phyloP scores from a whole-genome alignment of 2,888 invertebrate species.

The Endotricha flammealis region DNA sequence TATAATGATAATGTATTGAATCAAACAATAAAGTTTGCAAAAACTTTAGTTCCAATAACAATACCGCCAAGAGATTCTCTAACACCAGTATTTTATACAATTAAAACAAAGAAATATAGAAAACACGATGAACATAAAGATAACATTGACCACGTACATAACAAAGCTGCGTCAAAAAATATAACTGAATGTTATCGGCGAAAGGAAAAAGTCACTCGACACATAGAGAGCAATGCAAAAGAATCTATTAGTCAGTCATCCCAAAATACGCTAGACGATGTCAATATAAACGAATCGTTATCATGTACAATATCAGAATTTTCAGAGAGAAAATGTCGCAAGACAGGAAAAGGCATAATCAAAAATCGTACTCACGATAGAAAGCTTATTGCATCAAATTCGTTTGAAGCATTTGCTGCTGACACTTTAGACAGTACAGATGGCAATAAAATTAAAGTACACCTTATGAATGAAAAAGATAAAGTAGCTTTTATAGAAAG shows the following conservation, averaged over 20 bases:
- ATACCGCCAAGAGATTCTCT: conserved; percentile 44
- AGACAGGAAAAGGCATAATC: conserved; percentile 24
- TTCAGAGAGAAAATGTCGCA: conserved; percentile 44
- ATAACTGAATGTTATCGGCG: conserved; percentile 33
- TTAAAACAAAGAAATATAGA: conserved; percentile 46
- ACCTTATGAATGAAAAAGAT: conserved; percentile 61
- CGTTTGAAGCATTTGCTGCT: conserved; percentile 56
- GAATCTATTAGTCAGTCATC: conserved; percentile 47
- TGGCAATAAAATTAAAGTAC: conserved; percentile 55
- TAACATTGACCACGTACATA: conserved; percentile 24
- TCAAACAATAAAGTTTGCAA: conserved; percentile 57
- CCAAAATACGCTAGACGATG: conserved; percentile 53
- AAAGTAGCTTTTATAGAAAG: conserved; percentile 50
- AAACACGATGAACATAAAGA: conserved; percentile 20
- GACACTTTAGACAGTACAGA: conserved; percentile 37
- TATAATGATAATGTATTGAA: conserved; percentile 43
- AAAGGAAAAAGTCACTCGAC: conserved; percentile 29
- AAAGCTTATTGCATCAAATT: conserved; percentile 46
- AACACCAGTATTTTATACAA: conserved; percentile 46
- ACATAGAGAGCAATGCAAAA: conserved; percentile 34
- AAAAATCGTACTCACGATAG: conserved; percentile 26
- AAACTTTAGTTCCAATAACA: conserved; percentile 50
- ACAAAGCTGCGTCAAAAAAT: conserved; percentile 37
- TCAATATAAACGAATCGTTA: conserved; percentile 53
- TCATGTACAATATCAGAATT: conserved; percentile 53